A percentile compares a stretch with the other conserved stretches of the same genome.
phyloP scores from a whole-genome alignment of 1,140 invertebrate genomes.

The Pygmarrhopalites habei region DNA sequence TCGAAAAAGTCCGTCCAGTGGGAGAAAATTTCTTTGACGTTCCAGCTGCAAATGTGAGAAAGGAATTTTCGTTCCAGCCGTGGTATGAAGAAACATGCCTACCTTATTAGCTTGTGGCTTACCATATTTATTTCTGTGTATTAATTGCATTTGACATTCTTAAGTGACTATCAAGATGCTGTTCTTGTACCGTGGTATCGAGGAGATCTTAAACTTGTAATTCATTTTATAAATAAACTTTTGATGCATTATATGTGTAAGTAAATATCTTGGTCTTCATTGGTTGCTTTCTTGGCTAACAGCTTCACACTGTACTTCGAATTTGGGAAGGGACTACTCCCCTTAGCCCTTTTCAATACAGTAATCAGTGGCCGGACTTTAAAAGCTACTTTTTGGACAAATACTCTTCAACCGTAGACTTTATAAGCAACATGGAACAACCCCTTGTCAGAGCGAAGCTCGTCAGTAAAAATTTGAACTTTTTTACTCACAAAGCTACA shows the following conservation, averaged over 20 bases:
- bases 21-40: too few species aligned
- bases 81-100: too few species aligned
- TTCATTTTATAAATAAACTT: neutral
- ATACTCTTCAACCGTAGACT: neutral
- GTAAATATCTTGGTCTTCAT: neutral
- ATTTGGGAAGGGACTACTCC: neutral
- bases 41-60: too few species aligned
- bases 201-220: neutral
- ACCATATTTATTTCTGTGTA: too few species aligned
- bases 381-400: constrained; percentile 11
- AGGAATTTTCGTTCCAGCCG: too few species aligned
- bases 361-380: neutral
- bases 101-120: too few species aligned
- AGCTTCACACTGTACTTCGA: neutral
- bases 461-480: constrained; percentile 25
- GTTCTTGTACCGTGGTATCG: constrained; percentile 18
- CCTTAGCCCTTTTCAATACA: constrained; percentile 2
- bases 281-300: neutral
- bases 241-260: neutral
- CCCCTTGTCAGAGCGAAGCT: neutral
- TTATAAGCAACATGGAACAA: neutral
- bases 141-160: too few species aligned
- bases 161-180: constrained; percentile 11
- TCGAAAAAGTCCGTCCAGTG: too few species aligned
- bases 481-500: constrained; percentile 7